A percentile compares a stretch with the other conserved stretches of the same genome.
These are phyloP conservation scores for Drosophila obscura DNA, from an alignment of 1,140 invertebrate species.

Conservation along the genomic window DNA sequence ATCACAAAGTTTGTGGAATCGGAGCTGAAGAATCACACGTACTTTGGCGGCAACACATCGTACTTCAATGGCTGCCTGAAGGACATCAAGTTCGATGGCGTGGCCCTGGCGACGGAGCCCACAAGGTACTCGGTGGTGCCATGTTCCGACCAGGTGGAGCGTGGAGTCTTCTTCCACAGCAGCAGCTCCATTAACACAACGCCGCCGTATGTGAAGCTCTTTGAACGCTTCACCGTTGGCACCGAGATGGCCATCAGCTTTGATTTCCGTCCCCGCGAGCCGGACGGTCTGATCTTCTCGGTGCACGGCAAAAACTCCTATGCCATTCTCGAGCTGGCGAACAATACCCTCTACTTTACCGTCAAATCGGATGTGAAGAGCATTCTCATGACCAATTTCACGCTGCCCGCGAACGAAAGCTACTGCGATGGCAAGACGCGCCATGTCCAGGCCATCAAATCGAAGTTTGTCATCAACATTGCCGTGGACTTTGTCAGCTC, in stretches of 20 bases:
- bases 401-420: constrained; percentile 88
- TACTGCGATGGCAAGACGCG: constrained; percentile 98
- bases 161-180: constrained; percentile 92
- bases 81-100: constrained; percentile 90
- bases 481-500: constrained; percentile 73
- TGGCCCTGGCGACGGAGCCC: constrained; percentile 86
- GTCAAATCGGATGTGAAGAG: constrained; percentile 94
- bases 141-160: constrained; percentile 93
- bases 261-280: constrained; percentile 94
- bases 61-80: constrained; percentile 95
- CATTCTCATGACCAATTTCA: constrained; percentile 89
- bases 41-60: constrained; percentile 38
- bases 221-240: constrained; percentile 91
- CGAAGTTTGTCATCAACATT: constrained; percentile 75
- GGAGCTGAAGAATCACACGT: constrained; percentile 46
- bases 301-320: constrained; percentile 93
- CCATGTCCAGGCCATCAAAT: constrained; percentile 83
- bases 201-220: constrained; percentile 84
- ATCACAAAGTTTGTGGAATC: constrained; percentile 79
- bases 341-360: constrained; percentile 92
- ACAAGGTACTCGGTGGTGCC: constrained; percentile 87
- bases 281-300: constrained; percentile 91
- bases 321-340: constrained; percentile 93
- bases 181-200: constrained; percentile 84
- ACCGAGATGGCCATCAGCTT: constrained; percentile 91